Conservation (phyloP, 2,888 invertebrate species). For the Caenorhabditis japonica region DNA sequence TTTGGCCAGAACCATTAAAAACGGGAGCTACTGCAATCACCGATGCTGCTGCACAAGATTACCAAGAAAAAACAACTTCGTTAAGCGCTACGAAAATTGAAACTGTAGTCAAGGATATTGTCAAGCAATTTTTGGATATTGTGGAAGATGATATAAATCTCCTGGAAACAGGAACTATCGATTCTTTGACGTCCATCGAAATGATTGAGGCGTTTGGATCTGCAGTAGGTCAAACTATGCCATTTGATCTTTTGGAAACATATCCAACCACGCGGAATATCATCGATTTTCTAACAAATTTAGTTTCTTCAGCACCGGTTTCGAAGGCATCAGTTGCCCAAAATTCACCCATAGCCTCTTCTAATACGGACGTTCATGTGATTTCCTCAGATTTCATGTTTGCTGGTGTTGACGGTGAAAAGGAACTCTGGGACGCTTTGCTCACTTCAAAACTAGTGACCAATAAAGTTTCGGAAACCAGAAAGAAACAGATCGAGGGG, state of each 20-base stretch:
- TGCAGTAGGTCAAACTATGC: conserved; percentile 53
- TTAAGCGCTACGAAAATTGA: conserved; percentile 20
- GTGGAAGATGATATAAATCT: conserved; percentile 47
- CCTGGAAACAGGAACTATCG: conserved; percentile 51
- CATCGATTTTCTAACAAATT: conserved; percentile 44
- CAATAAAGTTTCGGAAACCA: conserved; percentile 28
- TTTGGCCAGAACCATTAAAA: conserved; percentile 58
- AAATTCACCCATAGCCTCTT: background rate
- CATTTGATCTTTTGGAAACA: conserved; percentile 57
- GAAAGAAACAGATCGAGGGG: conserved; percentile 52
- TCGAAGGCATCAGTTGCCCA: background rate
- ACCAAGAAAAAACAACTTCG: background rate
- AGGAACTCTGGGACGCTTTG: conserved; percentile 57
- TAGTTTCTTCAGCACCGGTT: conserved; percentile 13
- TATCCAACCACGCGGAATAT: conserved; percentile 45
- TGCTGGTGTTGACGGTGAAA: conserved; percentile 51
- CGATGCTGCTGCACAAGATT: background rate
- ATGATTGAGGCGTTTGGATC: conserved; percentile 59
- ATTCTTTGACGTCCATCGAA: conserved; percentile 61
- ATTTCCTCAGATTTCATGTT: conserved; percentile 47
- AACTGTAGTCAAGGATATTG: conserved; percentile 31
- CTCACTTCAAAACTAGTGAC: conserved; percentile 51
- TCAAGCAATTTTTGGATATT: conserved; percentile 47
- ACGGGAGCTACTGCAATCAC: background rate
- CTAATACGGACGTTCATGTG: conserved; percentile 25